Evolutionary conservation across 2,797 vertebrate genomes (phyloP).

Genomic region (Dendrocincla fuliginosa): DNA sequence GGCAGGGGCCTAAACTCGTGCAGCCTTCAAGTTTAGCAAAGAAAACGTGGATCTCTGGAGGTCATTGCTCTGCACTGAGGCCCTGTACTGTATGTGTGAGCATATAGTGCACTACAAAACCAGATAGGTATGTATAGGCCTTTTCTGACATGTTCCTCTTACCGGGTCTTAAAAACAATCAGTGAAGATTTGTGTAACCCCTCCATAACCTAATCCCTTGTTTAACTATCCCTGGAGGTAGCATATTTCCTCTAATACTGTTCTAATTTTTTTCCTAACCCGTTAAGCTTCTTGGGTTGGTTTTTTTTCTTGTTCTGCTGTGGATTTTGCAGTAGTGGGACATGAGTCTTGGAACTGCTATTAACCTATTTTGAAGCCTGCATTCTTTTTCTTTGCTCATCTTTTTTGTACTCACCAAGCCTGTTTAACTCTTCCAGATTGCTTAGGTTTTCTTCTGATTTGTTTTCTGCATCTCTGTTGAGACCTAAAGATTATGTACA

Average conservation of each 20-base stretch:
- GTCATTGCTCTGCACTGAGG: not conserved
- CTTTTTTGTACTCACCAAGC: not conserved
- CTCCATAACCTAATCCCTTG: not conserved
- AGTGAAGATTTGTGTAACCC: not conserved
- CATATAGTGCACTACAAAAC: not conserved
- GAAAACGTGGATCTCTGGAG: not conserved
- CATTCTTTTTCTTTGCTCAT: not conserved
- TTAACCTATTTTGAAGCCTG: not conserved
- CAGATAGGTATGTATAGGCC: not conserved
- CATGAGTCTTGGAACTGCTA: not conserved
- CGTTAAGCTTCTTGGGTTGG: not conserved
- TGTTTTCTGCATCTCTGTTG: not conserved
- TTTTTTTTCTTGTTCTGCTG: fast-evolving
- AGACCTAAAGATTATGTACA: not conserved
- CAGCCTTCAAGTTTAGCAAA: constrained; percentile 26
- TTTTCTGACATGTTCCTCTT: not conserved
- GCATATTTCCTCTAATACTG: not conserved
- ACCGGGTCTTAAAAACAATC: not conserved
- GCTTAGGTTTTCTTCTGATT: not conserved
- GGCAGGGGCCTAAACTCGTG: not conserved
- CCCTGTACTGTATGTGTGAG: not conserved
- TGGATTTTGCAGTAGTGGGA: not conserved
- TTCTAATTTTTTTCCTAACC: not conserved
- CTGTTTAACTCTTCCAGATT: not conserved
- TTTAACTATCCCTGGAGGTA: not conserved